phyloP scores from a whole-genome alignment of 37 sponge, comb jelly and placozoan genomes.

The Petrosia ficiformis region DNA sequence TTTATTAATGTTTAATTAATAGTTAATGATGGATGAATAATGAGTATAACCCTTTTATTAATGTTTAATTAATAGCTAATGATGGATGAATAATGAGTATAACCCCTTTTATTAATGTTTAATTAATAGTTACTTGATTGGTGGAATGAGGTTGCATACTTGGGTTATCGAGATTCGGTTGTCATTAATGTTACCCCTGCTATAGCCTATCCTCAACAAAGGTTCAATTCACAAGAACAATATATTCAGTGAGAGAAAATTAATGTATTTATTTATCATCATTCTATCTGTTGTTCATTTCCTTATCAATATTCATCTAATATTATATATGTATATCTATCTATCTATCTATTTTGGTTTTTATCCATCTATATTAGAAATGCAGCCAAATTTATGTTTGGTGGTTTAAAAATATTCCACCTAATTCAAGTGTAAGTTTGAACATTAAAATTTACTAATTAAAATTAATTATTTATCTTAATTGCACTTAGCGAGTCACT shows the following conservation, averaged over 20 bases:
- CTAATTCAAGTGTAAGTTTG: neutral
- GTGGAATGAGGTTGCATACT: constrained; percentile 87
- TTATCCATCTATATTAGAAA: neutral
- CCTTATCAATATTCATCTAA: too few species aligned
- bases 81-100: too few species aligned
- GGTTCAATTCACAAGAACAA: constrained; percentile 9
- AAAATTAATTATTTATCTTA: neutral
- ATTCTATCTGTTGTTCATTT: too few species aligned
- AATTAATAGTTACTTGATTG: constrained; percentile 76
- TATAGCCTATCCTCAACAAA: constrained; percentile 38
- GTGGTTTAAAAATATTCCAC: neutral
- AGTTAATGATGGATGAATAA: too few species aligned
- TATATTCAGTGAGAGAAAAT: constrained; percentile 17
- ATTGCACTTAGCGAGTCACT: constrained; percentile 32
- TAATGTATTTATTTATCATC: too few species aligned
- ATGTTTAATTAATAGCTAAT: too few species aligned
- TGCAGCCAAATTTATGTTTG: neutral
- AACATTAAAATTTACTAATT: neutral
- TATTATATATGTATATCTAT: too few species aligned
- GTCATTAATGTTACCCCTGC: constrained; percentile 70
- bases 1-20: too few species aligned
- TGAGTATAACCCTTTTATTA: too few species aligned
- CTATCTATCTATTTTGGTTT: neutral
- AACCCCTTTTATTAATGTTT: neutral
- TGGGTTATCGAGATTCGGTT: constrained; percentile 68